A percentile compares a stretch with the other conserved stretches of the same genome.
Evolutionary conservation across 1,140 invertebrate species (phyloP).

Genomic region (Aricia agestis): DNA sequence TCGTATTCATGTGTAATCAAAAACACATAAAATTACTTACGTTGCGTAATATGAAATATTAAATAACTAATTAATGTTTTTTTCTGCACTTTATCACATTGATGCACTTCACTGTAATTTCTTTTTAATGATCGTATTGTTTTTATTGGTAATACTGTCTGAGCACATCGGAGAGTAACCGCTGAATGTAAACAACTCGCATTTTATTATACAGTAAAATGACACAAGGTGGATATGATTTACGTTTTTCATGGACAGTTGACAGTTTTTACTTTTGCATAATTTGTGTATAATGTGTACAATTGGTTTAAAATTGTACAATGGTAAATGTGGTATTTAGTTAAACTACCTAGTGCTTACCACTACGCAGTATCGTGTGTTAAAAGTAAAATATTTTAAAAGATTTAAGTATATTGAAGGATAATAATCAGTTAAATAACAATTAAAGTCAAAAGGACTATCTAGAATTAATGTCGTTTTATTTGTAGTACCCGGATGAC

Average conservation of each 20-base stretch:
- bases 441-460: too few species aligned
- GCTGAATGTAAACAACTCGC: conserved; percentile 10
- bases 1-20: neutral
- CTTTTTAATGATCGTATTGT: conserved; percentile 11
- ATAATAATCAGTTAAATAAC: too few species aligned
- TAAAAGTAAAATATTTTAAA: too few species aligned
- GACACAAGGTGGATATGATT: neutral
- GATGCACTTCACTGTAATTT: neutral
- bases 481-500: too few species aligned
- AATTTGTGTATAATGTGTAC: too few species aligned
- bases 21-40: conserved; percentile 12
- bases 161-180: conserved; percentile 4
- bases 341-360: too few species aligned
- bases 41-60: neutral
- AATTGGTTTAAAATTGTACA: too few species aligned
- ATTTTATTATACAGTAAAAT: conserved; percentile 6
- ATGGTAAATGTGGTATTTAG: too few species aligned
- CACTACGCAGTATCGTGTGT: too few species aligned
- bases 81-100: neutral
- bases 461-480: too few species aligned
- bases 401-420: too few species aligned
- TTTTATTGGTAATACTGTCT: neutral
- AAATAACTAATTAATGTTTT: neutral
- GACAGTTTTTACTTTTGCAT: too few species aligned
- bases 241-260: neutral